Evolutionary conservation across 2,888 invertebrate genomes (phyloP), one percentile per base, ranked within the genome.

Genomic region (Bibio marci): DNA sequence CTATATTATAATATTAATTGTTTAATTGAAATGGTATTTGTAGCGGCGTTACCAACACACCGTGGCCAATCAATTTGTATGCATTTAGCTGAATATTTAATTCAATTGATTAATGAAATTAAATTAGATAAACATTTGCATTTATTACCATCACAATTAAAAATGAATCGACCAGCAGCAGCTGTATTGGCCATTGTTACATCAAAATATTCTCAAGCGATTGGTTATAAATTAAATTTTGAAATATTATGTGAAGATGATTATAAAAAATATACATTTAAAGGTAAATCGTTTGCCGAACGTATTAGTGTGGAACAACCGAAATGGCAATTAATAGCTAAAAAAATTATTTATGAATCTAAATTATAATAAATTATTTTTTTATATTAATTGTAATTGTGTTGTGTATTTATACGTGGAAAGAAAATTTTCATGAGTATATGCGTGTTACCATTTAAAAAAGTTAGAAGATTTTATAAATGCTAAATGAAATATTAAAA

Each of bases 1-100:
- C 61, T n/a, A n/a, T n/a, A n/a, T n/a, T n/a, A n/a, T n/a, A n/a
- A 69, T 15, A 65, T 69, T 0, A 66, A 73, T 41, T 75, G 75
- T 51, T 62, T 73, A 3, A 50, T 78, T 31, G 80, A 80, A 56
- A 54, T 79, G 13, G 76, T 76, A 76, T 80, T 79, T 45, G 48
- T 80, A 18, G 71, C 63, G 1, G 75, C 75, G 0, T 48, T 65
- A 4, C 62, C 65, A 0, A 59, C 67, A 18, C 70, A 69, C 44
- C 62, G 69, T 40, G 49, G 57, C 1, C 60, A 61, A 12, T 67
- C 70, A 12, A 62, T 80, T 12, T 78, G 59, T 0, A 63, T 53
- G 10, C 50, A 66, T 12, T 50, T 80, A 11, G 60, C 65, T 35
- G 59, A 67, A 45, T 56, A 62, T 2, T 70, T 75, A 0, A 56